Percentiles rank a stretch among this genome's conserved stretches.
phyloP scores from a whole-genome alignment of 2,797 vertebrate genomes.

The Channa striata region DNA sequence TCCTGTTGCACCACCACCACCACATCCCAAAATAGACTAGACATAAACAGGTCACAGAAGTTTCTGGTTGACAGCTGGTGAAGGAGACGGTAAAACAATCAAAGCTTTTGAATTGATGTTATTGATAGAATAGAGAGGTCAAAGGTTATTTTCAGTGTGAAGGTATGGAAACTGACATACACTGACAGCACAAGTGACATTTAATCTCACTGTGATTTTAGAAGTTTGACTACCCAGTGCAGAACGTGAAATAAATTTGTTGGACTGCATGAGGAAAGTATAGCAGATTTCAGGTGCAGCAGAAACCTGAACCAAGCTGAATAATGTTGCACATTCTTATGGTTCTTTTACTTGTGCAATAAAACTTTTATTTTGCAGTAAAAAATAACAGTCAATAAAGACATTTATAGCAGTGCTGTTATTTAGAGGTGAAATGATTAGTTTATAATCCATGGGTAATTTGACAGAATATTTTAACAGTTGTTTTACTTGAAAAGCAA shows the following conservation, averaged over 20 bases:
- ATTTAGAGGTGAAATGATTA: too few relatives aligned
- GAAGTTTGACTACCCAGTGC: conserved; percentile 22
- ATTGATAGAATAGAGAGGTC: conserved; percentile 63
- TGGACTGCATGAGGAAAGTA: conserved; percentile 29
- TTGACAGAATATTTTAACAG: too few relatives aligned
- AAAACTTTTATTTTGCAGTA: neutral
- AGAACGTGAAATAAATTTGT: conserved; percentile 63
- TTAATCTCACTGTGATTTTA: conserved; percentile 57
- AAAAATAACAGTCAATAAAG: neutral
- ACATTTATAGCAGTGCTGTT: neutral
- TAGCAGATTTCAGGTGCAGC: conserved; percentile 7
- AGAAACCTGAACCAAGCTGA: conserved; percentile 12
- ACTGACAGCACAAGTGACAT: conserved; percentile 62
- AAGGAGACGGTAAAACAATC: conserved; percentile 70
- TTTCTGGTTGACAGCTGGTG: conserved; percentile 62
- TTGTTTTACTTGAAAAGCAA: too few relatives aligned
- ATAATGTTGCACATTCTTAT: neutral
- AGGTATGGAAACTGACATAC: conserved; percentile 60
- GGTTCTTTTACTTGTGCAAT: neutral
- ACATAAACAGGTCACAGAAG: conserved; percentile 52
- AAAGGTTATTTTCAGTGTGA: conserved; percentile 60
- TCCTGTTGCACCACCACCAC: conserved; percentile 74
- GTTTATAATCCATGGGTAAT: too few relatives aligned
- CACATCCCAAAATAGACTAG: conserved; percentile 77
- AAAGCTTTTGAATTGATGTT: conserved; percentile 67